Base-by-base conservation (phyloP, 2,113 vertebrate species). In the Sceloporus tristichus region DNA sequence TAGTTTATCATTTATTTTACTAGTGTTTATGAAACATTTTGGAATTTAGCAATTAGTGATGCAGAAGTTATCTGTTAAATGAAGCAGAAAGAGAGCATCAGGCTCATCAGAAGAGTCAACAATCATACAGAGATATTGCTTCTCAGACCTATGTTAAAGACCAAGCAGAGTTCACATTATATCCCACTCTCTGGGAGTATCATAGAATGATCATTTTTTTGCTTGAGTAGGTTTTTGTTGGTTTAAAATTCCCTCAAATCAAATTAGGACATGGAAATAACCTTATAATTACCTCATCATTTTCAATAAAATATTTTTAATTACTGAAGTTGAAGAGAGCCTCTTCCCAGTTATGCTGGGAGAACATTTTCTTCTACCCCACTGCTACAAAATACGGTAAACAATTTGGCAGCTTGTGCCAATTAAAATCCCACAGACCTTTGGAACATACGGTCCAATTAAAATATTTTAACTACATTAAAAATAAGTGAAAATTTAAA, bases 391-490 rank as follows among this genome's bases (percentile, higher is more conserved):
- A 85, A 29, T 77, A 18, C 10, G 89, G 89, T 82, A 81, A 0
- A 81, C 89, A 82, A 90, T 79, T 86, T 88, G 54, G 3, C 91
- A 89, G 92, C 92, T 87, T 84, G 84, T 88, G 86, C 82, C 75
- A 92, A 92, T 91, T 95, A 91, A 40, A 92, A 91, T 53, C 81
- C 80, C 84, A 85, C 56, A 87, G 38, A 79, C 85, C 59, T 86
- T 80, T 80, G 81, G 83, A 91, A 89, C 92, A 86, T 87, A 88
- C 2, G 79, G 74, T 13, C 83, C 29, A 56, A 87, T 94, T 91
- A 91, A 92, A 93, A 90, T 87, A 19, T 81, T 96, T 95, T 89
- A 96, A 96, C 95, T 96, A 95, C 94, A 94, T 86, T 92, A 78
- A 83, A 89, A 92, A 85, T 73, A 94, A 95, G 82, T 88, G 21